Evolutionary conservation across 2,113 vertebrate species (phyloP), one percentile per base, ranked within the genome.

Genomic region (Scopus umbretta): DNA sequence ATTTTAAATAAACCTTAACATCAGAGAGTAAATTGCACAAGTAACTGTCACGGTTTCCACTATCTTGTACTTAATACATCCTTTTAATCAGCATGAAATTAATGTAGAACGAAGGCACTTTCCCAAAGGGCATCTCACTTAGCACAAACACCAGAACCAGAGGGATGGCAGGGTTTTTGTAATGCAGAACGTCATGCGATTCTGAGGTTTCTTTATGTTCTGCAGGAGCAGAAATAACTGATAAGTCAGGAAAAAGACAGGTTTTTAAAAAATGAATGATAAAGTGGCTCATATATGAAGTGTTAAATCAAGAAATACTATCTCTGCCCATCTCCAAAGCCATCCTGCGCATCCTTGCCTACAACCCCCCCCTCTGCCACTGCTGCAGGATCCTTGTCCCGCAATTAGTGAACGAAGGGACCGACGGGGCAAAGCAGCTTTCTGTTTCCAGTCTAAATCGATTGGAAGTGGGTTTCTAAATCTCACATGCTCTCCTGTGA

Each of bases 181-280:
- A 65, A 58, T 7, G 34, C 50, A 52, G 21, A 65, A 75, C 30
- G 16, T 30, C 16, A 42, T 0, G 1, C 2, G 0, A 17, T 55
- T 59, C 22, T 12, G n/a, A 81, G 34, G 12, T 26, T 40, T 36
- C 63, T 38, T 56, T 36, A 32, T 6, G 34, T 42, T 53, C 45
- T 47, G 29, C 30, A 23, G 0, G 2, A 65, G 58, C 11, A 70
- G 34, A 86, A 75, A 32, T 65, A n/a, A 56, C 32, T 20, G 36
- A 1, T n/a, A 63, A 45, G 8, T 43, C 36, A 50, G 53, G 40
- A 11, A 14, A 73, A 73, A 68, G 26, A 0, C 6, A 23, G 2
- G 2, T 5, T 9, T 32, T 27, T 47, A 11, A 21, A 21, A 43
- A 47, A 47, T 47, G 16, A 47, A 36, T 40, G 23, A 85, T 40